phyloP scores from a whole-genome alignment of 1,140 invertebrate genomes.

The Telenomus remus region DNA sequence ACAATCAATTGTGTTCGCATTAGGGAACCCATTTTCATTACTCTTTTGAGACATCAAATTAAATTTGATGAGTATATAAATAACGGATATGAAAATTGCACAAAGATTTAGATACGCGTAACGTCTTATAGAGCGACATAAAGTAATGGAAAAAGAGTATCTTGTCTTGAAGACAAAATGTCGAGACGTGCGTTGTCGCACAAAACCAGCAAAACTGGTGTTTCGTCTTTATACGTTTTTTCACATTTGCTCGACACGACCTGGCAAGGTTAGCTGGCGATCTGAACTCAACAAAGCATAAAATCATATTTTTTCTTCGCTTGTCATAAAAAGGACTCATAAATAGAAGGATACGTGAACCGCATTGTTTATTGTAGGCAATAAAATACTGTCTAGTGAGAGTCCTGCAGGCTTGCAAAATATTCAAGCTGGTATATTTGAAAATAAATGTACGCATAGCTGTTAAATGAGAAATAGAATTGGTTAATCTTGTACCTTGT shows the following conservation, averaged over 20 bases:
- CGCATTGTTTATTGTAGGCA: constrained; percentile 18
- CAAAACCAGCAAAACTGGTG: constrained; percentile 59
- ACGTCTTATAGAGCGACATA: not conserved
- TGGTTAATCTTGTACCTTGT: no score
- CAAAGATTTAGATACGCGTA: no score
- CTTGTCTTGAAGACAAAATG: constrained; percentile 48
- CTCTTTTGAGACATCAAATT: no score
- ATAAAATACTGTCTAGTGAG: constrained; percentile 13
- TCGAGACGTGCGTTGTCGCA: constrained; percentile 52
- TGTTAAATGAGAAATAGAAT: no score
- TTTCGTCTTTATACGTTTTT: constrained; percentile 56
- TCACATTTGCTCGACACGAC: constrained; percentile 42
- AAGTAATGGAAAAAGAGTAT: constrained; percentile 31
- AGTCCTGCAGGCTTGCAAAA: no score
- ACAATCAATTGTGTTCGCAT: no score
- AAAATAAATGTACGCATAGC: no score
- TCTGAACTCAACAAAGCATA: constrained; percentile 43
- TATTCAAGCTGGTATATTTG: no score
- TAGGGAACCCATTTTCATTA: no score
- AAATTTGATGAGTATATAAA: no score
- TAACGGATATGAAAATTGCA: no score
- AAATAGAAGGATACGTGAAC: constrained; percentile 24
- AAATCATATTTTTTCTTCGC: constrained; percentile 23
- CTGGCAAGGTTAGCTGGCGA: constrained; percentile 44
- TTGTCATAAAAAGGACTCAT: constrained; percentile 17